phyloP scores from a whole-genome alignment of 2,888 invertebrate genomes.

The Luperina testacea region DNA sequence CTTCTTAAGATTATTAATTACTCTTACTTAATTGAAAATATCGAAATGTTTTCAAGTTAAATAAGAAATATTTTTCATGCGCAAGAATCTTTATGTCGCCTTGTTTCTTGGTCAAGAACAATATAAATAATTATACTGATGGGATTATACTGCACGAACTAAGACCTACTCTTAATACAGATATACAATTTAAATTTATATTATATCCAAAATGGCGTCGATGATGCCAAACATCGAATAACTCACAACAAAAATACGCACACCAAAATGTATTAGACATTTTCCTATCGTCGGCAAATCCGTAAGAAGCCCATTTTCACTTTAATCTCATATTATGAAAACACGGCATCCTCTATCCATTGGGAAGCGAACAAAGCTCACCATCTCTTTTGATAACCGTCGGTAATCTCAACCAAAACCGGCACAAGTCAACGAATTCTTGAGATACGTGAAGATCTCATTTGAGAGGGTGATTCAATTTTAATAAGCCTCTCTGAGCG shows the following conservation, averaged over 20 bases:
- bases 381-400: constrained; percentile 67
- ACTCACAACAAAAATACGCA: constrained; percentile 9
- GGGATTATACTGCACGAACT: neutral
- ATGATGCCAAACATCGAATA: neutral
- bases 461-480: constrained; percentile 78
- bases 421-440: constrained; percentile 69
- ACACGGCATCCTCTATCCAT: constrained; percentile 45
- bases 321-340: constrained; percentile 51
- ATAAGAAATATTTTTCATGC: neutral
- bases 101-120: neutral
- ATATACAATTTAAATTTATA: neutral
- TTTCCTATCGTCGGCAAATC: constrained; percentile 26
- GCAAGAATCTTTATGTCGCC: neutral
- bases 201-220: neutral
- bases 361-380: constrained; percentile 66
- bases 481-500: constrained; percentile 78
- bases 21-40: constrained; percentile 14
- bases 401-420: constrained; percentile 68
- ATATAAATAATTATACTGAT: neutral
- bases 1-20: constrained; percentile 12
- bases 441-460: constrained; percentile 74
- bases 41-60: constrained; percentile 14
- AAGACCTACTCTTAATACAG: neutral
- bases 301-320: constrained; percentile 23
- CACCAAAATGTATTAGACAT: constrained; percentile 11